phyloP scores from a whole-genome alignment of 2,888 invertebrate genomes.

The Mycogona germanica region DNA sequence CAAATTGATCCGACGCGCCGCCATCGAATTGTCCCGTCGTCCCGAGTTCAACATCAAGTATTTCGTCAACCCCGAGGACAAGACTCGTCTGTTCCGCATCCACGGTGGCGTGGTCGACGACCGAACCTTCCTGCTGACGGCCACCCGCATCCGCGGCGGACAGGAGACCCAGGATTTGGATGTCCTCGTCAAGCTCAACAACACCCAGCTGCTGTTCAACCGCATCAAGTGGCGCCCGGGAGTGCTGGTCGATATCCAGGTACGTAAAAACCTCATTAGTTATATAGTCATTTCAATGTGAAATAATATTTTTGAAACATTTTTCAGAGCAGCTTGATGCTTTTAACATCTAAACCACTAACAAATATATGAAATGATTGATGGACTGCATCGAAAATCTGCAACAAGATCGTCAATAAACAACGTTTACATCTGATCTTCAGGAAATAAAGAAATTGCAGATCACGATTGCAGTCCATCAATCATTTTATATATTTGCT shows the following conservation, averaged over 20 bases:
- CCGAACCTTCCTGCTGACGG: conserved; percentile 1
- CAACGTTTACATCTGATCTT: too few species aligned
- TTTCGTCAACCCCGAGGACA: conserved; percentile 11
- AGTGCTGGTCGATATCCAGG: conserved; percentile 3
- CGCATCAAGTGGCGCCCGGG: conserved; percentile 7
- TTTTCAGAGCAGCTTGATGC: not conserved
- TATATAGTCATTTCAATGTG: not conserved
- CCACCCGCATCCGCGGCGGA: conserved; percentile 3
- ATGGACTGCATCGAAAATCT: too few species aligned
- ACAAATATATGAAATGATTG: too few species aligned
- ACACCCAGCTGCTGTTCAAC: conserved; percentile 4
- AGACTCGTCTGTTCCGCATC: conserved; percentile 8
- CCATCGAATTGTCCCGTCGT: conserved; percentile 8
- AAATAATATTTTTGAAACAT: not conserved
- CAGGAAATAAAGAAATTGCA: too few species aligned
- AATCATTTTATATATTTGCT: too few species aligned
- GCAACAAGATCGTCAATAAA: too few species aligned
- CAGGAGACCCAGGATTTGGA: conserved; percentile 2
- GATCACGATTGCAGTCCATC: too few species aligned
- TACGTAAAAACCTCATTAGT: not conserved
- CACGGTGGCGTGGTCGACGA: conserved; percentile 14
- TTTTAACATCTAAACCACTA: not conserved
- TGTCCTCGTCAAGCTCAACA: conserved; percentile 4
- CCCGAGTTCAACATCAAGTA: conserved; percentile 15
- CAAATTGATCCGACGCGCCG: conserved; percentile 11